phyloP scores from a whole-genome alignment of 2,113 vertebrate species.

The Illadopsis cleaveri region DNA sequence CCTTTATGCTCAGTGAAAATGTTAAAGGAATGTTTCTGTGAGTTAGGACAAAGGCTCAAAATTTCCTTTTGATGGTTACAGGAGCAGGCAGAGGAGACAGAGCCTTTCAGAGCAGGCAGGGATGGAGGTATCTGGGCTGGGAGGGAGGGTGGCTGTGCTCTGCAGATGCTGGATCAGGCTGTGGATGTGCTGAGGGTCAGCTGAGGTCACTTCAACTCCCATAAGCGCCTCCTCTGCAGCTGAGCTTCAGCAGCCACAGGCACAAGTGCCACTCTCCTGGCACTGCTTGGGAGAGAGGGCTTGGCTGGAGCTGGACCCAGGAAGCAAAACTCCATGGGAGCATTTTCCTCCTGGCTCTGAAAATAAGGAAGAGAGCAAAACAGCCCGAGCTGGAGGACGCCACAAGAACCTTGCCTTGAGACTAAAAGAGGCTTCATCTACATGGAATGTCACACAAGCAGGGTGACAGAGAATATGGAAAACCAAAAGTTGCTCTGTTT shows the following conservation, averaged over 20 bases:
- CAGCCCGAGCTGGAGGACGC: background rate
- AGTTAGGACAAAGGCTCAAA: background rate
- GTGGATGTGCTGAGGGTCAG: background rate
- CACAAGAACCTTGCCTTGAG: background rate
- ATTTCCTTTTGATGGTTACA: constrained; percentile 28
- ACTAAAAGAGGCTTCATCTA: background rate
- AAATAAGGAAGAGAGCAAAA: background rate
- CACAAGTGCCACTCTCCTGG: background rate
- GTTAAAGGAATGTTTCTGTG: background rate
- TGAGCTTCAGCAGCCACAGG: constrained; percentile 23
- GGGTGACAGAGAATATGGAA: background rate
- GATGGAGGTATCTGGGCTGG: background rate
- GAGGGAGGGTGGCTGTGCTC: background rate
- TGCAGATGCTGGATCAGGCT: background rate
- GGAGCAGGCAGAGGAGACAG: constrained; percentile 7
- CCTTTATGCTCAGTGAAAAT: background rate
- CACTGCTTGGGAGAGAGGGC: background rate
- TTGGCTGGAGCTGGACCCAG: fast-evolving
- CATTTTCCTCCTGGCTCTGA: background rate
- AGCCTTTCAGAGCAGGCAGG: background rate
- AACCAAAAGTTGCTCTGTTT: background rate
- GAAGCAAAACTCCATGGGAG: background rate
- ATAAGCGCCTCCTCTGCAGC: background rate
- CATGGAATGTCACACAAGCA: background rate
- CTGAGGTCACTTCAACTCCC: background rate